Evolutionary conservation across 2,888 invertebrate genomes (phyloP).

Genomic region (Philaethria dido): DNA sequence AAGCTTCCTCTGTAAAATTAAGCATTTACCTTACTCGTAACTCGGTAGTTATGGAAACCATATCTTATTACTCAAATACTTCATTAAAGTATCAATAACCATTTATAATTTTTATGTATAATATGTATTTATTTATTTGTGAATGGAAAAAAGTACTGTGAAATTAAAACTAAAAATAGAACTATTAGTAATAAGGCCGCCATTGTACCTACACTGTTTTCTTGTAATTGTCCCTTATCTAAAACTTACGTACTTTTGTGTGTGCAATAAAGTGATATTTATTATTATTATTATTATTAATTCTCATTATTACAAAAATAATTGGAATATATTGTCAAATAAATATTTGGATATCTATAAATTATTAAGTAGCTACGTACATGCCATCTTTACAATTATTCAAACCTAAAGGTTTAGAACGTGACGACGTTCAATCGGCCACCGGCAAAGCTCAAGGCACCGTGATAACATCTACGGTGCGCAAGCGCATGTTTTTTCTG

Average conservation of each 20-base stretch:
- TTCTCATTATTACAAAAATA: too few relatives aligned
- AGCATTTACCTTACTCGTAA: conserved; percentile 3
- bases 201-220: too few relatives aligned
- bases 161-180: too few relatives aligned
- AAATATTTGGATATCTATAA: not conserved
- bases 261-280: too few relatives aligned
- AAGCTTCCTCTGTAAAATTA: conserved; percentile 17
- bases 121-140: not conserved
- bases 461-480: conserved; percentile 39
- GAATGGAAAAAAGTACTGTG: too few relatives aligned
- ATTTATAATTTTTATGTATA: not conserved
- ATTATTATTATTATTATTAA: too few relatives aligned
- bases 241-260: too few relatives aligned
- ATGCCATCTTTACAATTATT: not conserved
- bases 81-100: not conserved
- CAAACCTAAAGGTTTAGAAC: conserved; percentile 18
- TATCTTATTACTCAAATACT: not conserved
- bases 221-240: too few relatives aligned
- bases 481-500: conserved; percentile 45
- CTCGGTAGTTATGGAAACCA: not conserved
- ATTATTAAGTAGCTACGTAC: not conserved
- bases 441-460: conserved; percentile 40
- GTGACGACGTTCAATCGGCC: conserved; percentile 40
- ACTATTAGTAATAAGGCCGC: too few relatives aligned
- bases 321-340: too few relatives aligned